Conservation (phyloP, 2,888 invertebrate species). For the Euplexia lucipara region DNA sequence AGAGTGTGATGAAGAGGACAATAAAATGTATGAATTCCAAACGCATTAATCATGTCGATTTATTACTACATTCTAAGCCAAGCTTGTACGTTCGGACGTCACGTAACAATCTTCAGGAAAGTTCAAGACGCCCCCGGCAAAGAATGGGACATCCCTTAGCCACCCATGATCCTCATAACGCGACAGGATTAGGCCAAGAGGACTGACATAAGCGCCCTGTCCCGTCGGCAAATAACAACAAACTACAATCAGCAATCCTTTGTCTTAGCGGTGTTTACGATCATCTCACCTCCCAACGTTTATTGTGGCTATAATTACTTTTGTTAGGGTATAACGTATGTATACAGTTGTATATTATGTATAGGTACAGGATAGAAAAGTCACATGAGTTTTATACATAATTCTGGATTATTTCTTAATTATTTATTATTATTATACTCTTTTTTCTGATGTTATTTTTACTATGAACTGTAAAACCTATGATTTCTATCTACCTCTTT, state of each 20-base stretch:
- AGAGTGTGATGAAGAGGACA: too few species aligned
- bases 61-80: too few species aligned
- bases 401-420: too few species aligned
- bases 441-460: too few species aligned
- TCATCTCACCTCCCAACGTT: conserved; percentile 3
- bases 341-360: not conserved
- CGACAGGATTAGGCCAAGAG: conserved; percentile 20
- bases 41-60: too few species aligned
- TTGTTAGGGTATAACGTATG: not conserved
- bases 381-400: too few species aligned
- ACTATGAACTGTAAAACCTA: too few species aligned
- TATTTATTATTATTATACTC: too few species aligned
- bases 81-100: too few species aligned
- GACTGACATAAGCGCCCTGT: conserved; percentile 18
- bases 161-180: conserved; percentile 15
- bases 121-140: not conserved
- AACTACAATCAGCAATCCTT: conserved; percentile 17
- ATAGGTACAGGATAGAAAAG: too few species aligned
- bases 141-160: not conserved
- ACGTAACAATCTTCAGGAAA: not conserved
- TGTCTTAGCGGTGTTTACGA: conserved; percentile 19
- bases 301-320: not conserved
- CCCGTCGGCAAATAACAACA: conserved; percentile 12
- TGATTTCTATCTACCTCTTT: too few species aligned
- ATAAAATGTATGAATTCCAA: too few species aligned